phyloP scores from a whole-genome alignment of 2,888 invertebrate genomes.

The Andrena marginata region DNA sequence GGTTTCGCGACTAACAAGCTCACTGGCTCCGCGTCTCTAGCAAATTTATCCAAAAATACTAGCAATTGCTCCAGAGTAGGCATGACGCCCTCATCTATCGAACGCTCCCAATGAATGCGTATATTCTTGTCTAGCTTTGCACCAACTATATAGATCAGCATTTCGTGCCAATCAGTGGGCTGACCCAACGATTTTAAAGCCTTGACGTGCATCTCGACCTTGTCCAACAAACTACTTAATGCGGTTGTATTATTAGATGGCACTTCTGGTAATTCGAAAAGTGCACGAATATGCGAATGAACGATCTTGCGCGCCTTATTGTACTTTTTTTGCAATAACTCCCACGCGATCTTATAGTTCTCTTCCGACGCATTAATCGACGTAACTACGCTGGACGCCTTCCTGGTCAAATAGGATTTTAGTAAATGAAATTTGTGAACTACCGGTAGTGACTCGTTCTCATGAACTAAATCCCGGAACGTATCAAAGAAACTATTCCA shows the following conservation, averaged over 20 bases:
- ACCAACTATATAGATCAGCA: background rate
- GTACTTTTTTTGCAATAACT: background rate
- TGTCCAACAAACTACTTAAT: background rate
- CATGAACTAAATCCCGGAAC: background rate
- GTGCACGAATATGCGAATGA: background rate
- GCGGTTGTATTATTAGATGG: background rate
- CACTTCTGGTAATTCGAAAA: background rate
- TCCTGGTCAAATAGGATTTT: background rate
- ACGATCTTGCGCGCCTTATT: too few relatives aligned
- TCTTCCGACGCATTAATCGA: background rate
- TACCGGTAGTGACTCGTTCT: background rate
- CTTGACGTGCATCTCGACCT: background rate
- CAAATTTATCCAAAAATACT: background rate
- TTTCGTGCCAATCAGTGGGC: background rate
- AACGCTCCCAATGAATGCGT: background rate
- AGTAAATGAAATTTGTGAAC: conserved; percentile 8
- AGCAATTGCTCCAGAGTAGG: background rate
- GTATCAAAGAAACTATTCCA: background rate
- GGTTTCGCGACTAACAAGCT: background rate
- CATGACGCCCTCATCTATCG: background rate
- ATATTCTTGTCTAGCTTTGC: background rate
- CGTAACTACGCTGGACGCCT: background rate
- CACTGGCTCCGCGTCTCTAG: background rate
- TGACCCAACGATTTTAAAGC: background rate
- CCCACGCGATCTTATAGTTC: background rate